These are phyloP conservation scores for Pseudococcus viburni DNA, from an alignment of 2,888 invertebrate species.

Conservation along the genomic window DNA sequence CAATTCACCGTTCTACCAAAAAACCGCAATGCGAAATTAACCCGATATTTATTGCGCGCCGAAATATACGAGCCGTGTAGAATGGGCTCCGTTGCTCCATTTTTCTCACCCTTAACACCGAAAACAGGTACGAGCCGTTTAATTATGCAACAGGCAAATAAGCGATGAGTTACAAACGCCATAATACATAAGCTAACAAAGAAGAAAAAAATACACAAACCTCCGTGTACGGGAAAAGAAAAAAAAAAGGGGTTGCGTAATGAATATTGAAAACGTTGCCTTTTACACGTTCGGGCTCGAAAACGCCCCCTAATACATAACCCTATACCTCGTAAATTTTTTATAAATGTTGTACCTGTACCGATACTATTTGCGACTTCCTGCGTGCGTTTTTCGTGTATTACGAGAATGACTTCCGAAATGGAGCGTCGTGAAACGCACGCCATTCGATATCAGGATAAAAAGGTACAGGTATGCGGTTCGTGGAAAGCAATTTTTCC, in stretches of 20 bases:
- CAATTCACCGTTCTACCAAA: not conserved
- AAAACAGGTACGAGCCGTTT: conserved; percentile 11
- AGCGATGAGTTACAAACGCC: conserved; percentile 47
- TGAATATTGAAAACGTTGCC: conserved; percentile 38
- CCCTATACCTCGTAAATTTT: conserved; percentile 15
- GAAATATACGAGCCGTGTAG: not conserved
- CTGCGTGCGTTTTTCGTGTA: not conserved
- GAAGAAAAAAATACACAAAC: not conserved
- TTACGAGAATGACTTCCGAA: conserved; percentile 14
- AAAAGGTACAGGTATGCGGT: not conserved
- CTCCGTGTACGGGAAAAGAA: not conserved
- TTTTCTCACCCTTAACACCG: not conserved
- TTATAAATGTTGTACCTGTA: conserved; percentile 8
- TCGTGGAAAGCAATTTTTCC: not conserved
- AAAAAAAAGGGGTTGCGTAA: not conserved
- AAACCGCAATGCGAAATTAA: conserved; percentile 56
- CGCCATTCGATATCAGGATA: not conserved
- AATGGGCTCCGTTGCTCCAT: not conserved
- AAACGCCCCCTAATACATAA: conserved; percentile 36
- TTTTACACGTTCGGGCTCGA: conserved; percentile 7
- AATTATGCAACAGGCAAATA: conserved; percentile 51
- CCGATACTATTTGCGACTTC: not conserved
- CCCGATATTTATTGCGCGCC: conserved; percentile 45
- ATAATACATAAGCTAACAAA: conserved; percentile 7
- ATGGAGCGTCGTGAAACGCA: not conserved